A percentile compares a stretch with the other conserved stretches of the same genome.
Conservation (phyloP, 2,113 vertebrate genomes). For the Lamprotornis superbus region DNA sequence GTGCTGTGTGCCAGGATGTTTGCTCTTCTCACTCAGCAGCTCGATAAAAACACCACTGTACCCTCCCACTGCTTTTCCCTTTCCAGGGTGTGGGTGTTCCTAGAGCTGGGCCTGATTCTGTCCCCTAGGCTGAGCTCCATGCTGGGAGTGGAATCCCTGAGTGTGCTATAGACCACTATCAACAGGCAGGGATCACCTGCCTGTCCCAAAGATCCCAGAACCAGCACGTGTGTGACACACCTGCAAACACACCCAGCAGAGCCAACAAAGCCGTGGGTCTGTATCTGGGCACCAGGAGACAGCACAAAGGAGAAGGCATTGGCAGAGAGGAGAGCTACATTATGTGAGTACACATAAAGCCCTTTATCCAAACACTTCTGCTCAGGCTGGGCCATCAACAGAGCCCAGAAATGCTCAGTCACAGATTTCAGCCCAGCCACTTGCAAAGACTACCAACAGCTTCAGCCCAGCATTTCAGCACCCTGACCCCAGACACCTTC, state of each 20-base stretch:
- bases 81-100: background rate
- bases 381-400: background rate
- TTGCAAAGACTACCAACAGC: background rate
- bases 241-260: background rate
- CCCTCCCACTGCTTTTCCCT: background rate
- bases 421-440: background rate
- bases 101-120: background rate
- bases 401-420: background rate
- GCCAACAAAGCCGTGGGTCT: accelerated
- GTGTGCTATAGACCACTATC: accelerated
- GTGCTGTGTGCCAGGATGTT: accelerated
- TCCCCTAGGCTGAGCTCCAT: background rate
- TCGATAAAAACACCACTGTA: background rate
- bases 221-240: accelerated
- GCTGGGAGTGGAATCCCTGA: background rate
- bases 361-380: background rate
- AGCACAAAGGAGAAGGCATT: background rate
- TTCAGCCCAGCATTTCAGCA: background rate
- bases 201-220: background rate
- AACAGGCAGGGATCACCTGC: background rate
- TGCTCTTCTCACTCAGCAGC: background rate
- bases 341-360: background rate
- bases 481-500: background rate
- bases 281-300: background rate
- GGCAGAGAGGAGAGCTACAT: background rate